Evolutionary conservation across 2,113 vertebrate species (phyloP).

Genomic region (Hydropotes inermis): DNA sequence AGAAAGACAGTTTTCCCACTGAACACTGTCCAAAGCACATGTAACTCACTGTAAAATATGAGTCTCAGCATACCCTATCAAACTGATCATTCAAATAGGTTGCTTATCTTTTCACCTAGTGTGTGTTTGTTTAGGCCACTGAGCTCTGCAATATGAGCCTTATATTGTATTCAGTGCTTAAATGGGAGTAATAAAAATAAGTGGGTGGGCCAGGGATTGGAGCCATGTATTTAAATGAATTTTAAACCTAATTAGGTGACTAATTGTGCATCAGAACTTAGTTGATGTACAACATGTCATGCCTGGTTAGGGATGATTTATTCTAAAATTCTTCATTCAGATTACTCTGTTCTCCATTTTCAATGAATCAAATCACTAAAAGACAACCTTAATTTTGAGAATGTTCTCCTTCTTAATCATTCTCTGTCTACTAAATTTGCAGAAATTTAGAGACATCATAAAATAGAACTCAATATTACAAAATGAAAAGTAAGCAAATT

Average conservation of each 20-base stretch:
- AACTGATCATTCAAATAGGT: not conserved
- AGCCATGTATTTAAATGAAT: conserved; percentile 58
- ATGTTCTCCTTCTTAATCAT: not conserved
- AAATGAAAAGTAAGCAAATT: not conserved
- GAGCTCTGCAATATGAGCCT: not conserved
- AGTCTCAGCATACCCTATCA: not conserved
- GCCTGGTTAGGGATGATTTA: conserved; percentile 66
- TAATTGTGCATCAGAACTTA: conserved; percentile 63
- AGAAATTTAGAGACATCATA: not conserved
- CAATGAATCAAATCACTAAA: conserved; percentile 4
- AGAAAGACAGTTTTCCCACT: not conserved
- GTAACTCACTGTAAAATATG: not conserved
- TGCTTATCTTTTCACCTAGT: not conserved
- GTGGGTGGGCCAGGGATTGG: conserved; percentile 39
- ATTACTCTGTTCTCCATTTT: conserved; percentile 29
- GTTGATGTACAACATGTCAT: conserved; percentile 51
- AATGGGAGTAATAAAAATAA: conserved; percentile 45
- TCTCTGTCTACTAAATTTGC: not conserved
- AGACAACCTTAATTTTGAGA: conserved; percentile 5
- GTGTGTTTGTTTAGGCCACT: not conserved
- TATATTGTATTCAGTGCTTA: not conserved
- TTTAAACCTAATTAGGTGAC: conserved; percentile 69
- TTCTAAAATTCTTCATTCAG: conserved; percentile 43
- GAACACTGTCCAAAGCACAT: not conserved
- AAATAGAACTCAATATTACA: not conserved